Base-by-base conservation (phyloP, 2,797 vertebrate genomes). In the Anguilla obscura region DNA sequence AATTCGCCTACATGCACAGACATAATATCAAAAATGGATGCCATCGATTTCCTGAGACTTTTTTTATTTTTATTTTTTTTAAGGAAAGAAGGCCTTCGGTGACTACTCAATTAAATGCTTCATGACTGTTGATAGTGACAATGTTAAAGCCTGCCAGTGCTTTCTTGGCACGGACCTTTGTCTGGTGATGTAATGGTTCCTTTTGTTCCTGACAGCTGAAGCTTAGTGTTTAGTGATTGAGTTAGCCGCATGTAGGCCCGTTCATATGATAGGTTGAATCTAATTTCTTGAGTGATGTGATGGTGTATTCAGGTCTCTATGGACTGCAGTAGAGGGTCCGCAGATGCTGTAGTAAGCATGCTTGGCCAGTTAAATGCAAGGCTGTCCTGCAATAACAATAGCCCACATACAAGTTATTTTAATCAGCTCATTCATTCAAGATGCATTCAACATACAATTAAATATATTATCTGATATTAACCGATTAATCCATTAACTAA, bases 211-310 rank as follows among this genome's bases (percentile, higher is more conserved):
- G 71, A 58, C 80, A 87, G 58, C 71, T 30, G 45, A 54, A 54
- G 30, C 56, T 36, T 2, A 7, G 76, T 82, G 71, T 79, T 87
- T 82, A 30, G 45, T 60, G 86, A 87, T 74, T 30, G 50, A 60
- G 54, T 86, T 30, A 66, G 33, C 52, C n/a, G 18, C 58, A 45
- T 36, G 60, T 74, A 24, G 7, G 40, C 76, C 56, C 54, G 86
- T 60, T 79, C 16, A 16, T 58, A n/a, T 30, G 71, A 79, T 86
- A 54, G 48, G 54, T 86, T 56, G 69, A 76, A 40, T 79, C 14
- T 45, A 36, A 45, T 40, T 54, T 45, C 85, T 58, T 69, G 18
- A 40, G 80, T 91, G 90, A 74, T 91, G 69, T 94, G 36, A 86
- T 66, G 85, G 85, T 76, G 82, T 45, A 80, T 8, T 12, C 18